Percentiles rank a stretch among this genome's conserved stretches.
Evolutionary conservation across 2,113 vertebrate species (phyloP).

Genomic region (Eclectus roratus): DNA sequence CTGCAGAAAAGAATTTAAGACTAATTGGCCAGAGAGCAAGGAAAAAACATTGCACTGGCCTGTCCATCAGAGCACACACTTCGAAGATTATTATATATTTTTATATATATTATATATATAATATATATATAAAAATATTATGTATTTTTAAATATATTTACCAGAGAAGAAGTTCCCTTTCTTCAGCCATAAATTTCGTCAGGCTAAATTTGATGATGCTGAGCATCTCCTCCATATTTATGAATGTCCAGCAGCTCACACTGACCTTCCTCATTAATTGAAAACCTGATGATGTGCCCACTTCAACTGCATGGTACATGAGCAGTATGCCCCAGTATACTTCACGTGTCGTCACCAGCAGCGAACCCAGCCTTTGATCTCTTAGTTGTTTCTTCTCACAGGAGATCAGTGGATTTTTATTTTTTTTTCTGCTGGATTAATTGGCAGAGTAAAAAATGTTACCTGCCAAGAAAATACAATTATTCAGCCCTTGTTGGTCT

Average conservation of each 20-base stretch:
- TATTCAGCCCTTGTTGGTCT: background rate
- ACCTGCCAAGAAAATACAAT: conserved; percentile 43
- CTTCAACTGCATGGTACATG: background rate
- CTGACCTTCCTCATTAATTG: background rate
- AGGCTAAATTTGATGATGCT: background rate
- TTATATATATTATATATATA: too few species aligned
- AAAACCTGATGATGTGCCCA: background rate
- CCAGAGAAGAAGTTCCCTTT: background rate
- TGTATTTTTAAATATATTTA: background rate
- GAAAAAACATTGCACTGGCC: background rate
- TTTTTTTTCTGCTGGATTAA: background rate
- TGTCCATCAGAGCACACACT: rapidly evolving
- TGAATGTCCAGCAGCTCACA: background rate
- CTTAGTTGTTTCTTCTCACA: background rate
- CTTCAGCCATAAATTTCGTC: background rate
- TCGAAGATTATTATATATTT: background rate
- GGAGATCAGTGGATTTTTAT: background rate
- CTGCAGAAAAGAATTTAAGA: background rate
- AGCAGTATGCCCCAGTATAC: background rate
- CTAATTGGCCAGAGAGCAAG: background rate
- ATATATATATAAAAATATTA: background rate
- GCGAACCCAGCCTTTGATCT: background rate
- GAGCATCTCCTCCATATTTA: background rate
- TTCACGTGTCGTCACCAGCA: background rate
- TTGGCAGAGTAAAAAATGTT: background rate